Evolutionary conservation across 2,113 vertebrate genomes (phyloP).

Genomic region (Arizona elegans): DNA sequence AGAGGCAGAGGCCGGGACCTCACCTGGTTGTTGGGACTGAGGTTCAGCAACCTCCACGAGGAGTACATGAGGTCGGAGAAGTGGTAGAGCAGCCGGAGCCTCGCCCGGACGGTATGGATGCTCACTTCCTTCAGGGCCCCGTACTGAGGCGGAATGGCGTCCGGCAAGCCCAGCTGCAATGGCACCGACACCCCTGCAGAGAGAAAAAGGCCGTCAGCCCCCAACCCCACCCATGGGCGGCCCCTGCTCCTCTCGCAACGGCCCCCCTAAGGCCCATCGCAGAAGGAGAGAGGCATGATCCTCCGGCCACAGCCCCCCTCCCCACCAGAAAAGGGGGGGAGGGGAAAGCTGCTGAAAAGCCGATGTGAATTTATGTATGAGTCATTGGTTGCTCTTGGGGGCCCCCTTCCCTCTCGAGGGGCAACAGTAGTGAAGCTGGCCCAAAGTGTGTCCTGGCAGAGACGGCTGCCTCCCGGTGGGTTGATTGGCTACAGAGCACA

Average conservation of each 20-base stretch:
- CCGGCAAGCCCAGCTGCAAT: conserved; percentile 80
- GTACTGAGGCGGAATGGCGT: conserved; percentile 78
- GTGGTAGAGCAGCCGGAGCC: conserved; percentile 81
- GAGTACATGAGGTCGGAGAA: conserved; percentile 88
- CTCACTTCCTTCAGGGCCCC: conserved; percentile 78
- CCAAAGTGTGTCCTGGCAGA: neutral
- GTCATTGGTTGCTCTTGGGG: neutral
- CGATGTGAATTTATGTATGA: neutral
- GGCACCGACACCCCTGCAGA: conserved; percentile 78
- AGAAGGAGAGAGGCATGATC: neutral
- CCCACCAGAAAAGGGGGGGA: neutral
- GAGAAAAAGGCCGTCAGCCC: neutral
- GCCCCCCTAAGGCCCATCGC: neutral
- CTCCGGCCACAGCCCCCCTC: neutral
- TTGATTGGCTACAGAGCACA: neutral
- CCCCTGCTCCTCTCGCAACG: neutral
- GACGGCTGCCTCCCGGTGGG: neutral
- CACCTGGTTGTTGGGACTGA: conserved; percentile 86
- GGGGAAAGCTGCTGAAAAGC: neutral
- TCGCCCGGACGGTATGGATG: conserved; percentile 76
- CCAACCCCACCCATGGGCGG: neutral
- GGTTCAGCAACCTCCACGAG: conserved; percentile 81
- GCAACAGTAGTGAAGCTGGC: neutral
- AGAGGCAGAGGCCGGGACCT: neutral
- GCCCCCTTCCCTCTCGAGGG: neutral